These are phyloP conservation scores for Wasmannia auropunctata DNA, from an alignment of 1,140 invertebrate genomes.

Conservation along the genomic window DNA sequence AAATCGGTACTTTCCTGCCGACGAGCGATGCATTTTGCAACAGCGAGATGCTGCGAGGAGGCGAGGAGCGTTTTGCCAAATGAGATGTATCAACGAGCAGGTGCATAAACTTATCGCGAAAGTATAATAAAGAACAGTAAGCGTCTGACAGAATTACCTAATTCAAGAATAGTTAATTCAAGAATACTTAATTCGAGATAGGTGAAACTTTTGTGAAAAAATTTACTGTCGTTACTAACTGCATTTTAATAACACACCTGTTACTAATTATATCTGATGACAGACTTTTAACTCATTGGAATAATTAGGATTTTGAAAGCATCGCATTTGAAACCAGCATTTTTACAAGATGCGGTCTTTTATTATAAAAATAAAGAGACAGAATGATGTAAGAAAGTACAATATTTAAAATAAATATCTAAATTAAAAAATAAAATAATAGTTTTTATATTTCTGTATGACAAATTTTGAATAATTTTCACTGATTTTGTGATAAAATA, in stretches of 20 bases:
- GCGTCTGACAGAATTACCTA: neutral
- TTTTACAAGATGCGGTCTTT: neutral
- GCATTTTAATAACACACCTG: neutral
- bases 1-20: conserved; percentile 77
- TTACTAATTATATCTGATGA: neutral
- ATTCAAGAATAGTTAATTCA: neutral
- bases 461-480: neutral
- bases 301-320: neutral
- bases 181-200: neutral
- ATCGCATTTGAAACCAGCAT: neutral
- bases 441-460: neutral
- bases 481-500: neutral
- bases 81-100: neutral
- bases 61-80: neutral
- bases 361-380: neutral
- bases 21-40: conserved; percentile 68
- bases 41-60: conserved; percentile 64
- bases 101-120: neutral
- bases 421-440: neutral
- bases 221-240: neutral
- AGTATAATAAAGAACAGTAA: neutral
- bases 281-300: neutral
- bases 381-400: neutral
- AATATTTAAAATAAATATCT: neutral
- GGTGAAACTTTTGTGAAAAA: conserved; percentile 3